Conservation (phyloP, 2,888 invertebrate genomes). For the Mythimna ferrago region DNA sequence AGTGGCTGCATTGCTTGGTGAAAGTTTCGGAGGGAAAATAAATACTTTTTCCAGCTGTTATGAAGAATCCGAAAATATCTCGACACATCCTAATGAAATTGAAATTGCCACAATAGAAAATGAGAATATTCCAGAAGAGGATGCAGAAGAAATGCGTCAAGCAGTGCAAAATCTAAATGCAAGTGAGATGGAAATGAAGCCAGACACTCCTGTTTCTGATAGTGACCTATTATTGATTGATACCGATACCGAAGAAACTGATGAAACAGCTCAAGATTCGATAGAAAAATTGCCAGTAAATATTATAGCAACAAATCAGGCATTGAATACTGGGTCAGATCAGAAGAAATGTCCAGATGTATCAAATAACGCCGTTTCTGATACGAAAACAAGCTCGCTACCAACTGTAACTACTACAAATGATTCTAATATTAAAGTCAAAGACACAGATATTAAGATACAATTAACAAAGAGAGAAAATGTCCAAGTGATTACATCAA, state of each 20-base stretch:
- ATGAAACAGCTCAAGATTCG: conserved; percentile 89
- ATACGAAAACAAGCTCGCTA: conserved; percentile 79
- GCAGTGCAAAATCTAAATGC: conserved; percentile 95
- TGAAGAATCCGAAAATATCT: conserved; percentile 87
- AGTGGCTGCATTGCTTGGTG: conserved; percentile 96
- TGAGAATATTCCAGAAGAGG: conserved; percentile 92
- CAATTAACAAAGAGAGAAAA: conserved; percentile 79
- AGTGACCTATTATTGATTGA: conserved; percentile 96
- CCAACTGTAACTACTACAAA: conserved; percentile 73
- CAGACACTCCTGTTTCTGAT: conserved; percentile 96
- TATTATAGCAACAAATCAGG: conserved; percentile 82
- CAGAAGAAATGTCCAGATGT: conserved; percentile 82
- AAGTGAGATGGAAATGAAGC: conserved; percentile 94
- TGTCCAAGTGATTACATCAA: conserved; percentile 81
- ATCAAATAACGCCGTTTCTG: conserved; percentile 73
- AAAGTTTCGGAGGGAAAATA: conserved; percentile 94
- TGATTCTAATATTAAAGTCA: conserved; percentile 75
- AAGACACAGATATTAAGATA: conserved; percentile 79
- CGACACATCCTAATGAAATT: conserved; percentile 82
- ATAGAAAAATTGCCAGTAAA: conserved; percentile 81
- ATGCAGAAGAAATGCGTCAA: conserved; percentile 95
- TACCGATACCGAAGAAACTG: conserved; percentile 95
- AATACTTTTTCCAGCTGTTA: conserved; percentile 90
- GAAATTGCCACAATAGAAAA: conserved; percentile 85
- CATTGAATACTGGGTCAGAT: conserved; percentile 72